Conservation (phyloP, 2,888 invertebrate genomes). For the Fragum fragum region DNA sequence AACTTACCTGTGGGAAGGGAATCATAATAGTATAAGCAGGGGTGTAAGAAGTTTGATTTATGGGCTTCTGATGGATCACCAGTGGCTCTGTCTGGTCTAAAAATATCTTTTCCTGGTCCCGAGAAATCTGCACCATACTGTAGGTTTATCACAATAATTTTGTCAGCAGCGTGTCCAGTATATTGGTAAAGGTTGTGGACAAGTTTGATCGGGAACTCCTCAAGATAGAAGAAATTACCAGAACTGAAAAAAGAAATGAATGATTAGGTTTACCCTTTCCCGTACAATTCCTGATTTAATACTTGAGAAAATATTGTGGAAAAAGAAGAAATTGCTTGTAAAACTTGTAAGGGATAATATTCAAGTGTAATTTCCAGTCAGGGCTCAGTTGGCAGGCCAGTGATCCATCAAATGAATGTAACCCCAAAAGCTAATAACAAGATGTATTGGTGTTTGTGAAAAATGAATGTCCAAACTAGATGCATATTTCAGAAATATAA, state of each 20-base stretch:
- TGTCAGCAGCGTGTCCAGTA: conserved; percentile 82
- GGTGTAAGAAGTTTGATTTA: conserved; percentile 87
- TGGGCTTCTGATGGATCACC: conserved; percentile 86
- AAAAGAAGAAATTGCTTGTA: no score
- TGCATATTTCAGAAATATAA: no score
- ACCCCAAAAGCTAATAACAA: no score
- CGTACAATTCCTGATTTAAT: no score
- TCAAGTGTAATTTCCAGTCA: no score
- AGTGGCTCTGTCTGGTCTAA: conserved; percentile 85
- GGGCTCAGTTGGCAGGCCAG: no score
- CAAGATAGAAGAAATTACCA: conserved; percentile 79
- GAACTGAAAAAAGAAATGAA: conserved; percentile 20
- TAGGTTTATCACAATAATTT: conserved; percentile 84
- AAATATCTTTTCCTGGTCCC: conserved; percentile 86
- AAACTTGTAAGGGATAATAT: no score
- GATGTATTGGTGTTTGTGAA: no score
- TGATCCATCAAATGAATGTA: no score
- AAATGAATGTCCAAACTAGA: no score
- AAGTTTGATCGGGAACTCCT: conserved; percentile 86
- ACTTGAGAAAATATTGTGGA: no score
- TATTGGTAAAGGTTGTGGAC: conserved; percentile 82
- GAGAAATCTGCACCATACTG: conserved; percentile 87
- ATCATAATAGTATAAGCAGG: conserved; percentile 87
- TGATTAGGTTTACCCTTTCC: no score
- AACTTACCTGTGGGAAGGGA: conserved; percentile 86